A percentile compares a stretch with the other conserved stretches of the same genome.
These are phyloP conservation scores for Nephotettix cincticeps DNA, from an alignment of 1,140 invertebrate genomes.

Conservation along the genomic window DNA sequence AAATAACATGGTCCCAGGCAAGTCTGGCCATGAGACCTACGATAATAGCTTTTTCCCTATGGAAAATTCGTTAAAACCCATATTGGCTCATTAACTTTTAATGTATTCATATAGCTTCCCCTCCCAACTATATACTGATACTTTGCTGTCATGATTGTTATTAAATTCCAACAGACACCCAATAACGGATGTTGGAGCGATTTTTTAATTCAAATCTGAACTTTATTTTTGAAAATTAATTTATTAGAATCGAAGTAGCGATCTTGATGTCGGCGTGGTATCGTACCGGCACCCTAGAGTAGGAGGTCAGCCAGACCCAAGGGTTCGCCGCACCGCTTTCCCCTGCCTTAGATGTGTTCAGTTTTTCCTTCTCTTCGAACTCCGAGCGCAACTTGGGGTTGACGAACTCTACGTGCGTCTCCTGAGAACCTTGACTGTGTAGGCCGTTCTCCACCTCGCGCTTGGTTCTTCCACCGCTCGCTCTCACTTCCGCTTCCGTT, in stretches of 20 bases:
- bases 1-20: neutral
- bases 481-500: neutral
- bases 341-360: conserved; percentile 29
- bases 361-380: conserved; percentile 59
- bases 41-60: too few species aligned
- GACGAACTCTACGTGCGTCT: conserved; percentile 65
- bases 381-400: conserved; percentile 61
- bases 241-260: too few species aligned
- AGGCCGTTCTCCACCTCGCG: conserved; percentile 48
- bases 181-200: too few species aligned
- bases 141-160: too few species aligned
- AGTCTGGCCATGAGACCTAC: neutral
- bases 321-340: conserved; percentile 46
- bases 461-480: neutral
- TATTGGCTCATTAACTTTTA: too few species aligned
- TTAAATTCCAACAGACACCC: too few species aligned
- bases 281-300: conserved; percentile 72
- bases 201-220: too few species aligned
- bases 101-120: too few species aligned
- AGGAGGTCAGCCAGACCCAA: conserved; percentile 77
- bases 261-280: too few species aligned
- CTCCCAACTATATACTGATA: too few species aligned
- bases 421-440: conserved; percentile 44
- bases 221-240: too few species aligned
- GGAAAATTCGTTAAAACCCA: too few species aligned